Evolutionary conservation across 2,113 vertebrate genomes (phyloP), one percentile per base, ranked within the genome.

Genomic region (Peucedramus taeniatus): DNA sequence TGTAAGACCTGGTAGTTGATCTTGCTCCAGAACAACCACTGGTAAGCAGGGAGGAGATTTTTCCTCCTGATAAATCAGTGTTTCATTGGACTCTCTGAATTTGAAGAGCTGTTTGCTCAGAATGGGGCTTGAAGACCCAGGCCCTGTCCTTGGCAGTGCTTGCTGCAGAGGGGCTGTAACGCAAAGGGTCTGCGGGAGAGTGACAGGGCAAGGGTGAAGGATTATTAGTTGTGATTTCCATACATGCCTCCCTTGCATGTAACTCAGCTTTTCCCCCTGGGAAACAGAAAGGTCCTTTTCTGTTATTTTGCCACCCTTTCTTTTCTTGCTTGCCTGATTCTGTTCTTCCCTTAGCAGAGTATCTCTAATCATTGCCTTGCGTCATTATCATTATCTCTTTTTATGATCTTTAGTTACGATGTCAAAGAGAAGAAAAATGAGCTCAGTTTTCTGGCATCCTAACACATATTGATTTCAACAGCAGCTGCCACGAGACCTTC

Each of bases 331-430:
- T 80, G 40, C 68, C 81, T 50, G 85, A 72, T 90, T 90, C 83
- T 7, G 1, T 63, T 70, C 70, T 37, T 63, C 49, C 79, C 83
- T 92, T 61, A 88, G 47, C 15, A 1, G 87, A 69, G 65, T 61
- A 51, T 86, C 82, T 66, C 95, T 70, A 91, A 95, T 93, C 84
- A 85, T 72, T 91, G 82, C 68, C 69, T 89, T 87, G 76, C 3
- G 1, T 95, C 89, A 70, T 92, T 92, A 88, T 92, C 89, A 50
- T 94, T 90, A 89, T 89, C 57, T 94, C 89, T 93, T 93, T 95
- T 96, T 95, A 95, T 83, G 71, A 92, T 92, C 95, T 97, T 97
- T 95, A 94, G 88, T 95, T 96, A 89, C 53, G 22, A 87, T 91
- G 94, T 85, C 83, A 88, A 95, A 93, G 81, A 83, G 27, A 80